Base-by-base conservation (phyloP, 2,888 invertebrate genomes). In the Netelia virgata region DNA sequence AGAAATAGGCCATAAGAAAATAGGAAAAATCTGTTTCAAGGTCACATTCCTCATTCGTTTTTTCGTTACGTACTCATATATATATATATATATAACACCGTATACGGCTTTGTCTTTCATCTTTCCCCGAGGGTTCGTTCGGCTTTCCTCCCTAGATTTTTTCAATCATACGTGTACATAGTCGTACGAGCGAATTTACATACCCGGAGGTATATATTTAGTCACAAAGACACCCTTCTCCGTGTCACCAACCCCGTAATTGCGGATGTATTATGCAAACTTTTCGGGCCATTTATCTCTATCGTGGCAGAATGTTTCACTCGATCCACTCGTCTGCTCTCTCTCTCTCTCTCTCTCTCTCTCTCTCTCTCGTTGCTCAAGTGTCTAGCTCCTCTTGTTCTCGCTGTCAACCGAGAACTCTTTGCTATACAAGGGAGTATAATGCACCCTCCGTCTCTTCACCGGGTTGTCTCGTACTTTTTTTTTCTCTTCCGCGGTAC, bases 221-320 rank as follows among this genome's bases (percentile, higher is more conserved):
- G 68, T 57, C 36, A 64, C 43, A 70, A 69, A 64, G 69, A 69
- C 43, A 50, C 36, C 23, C 69, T 74, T 61, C 63, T 61, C 64
- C 77, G 59, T 66, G 57, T 69, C 23, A 73, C 61, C 61, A 61
- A 63, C 75, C 79, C 81, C 81, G 36, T 86, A 87, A 87, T 86
- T 86, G 83, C 84, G 86, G 81, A 87, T 87, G 86, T 86, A 87
- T 87, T 86, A 81, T 86, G 86, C 76, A 86, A 87, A 87, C 84
- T 87, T 85, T 79, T 81, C 82, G 78, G 84, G 84, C 85, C 86
- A 86, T 87, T 87, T 87, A 87, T 86, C 81, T 36, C 36, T 36
- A 36, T 66, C 70, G 70, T 64, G 73, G 72, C 70, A 79, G 72
- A 86, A 84, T 80, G 83, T 87, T 86, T 87, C 83, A 82, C 85